Evolutionary conservation across 2,888 invertebrate genomes (phyloP).

Genomic region (Rhagophthalmus giganteus): DNA sequence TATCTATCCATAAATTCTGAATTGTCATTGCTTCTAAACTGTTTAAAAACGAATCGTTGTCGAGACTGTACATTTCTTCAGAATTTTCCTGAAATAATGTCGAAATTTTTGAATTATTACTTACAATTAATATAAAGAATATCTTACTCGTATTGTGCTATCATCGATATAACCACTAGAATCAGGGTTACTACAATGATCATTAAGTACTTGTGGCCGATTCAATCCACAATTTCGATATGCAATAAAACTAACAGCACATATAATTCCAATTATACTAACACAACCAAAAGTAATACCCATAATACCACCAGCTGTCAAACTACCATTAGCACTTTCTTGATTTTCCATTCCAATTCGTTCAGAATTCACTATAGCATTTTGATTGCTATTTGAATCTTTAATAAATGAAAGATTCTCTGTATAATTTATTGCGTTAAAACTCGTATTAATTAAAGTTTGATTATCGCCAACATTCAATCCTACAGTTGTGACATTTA

Average conservation of each 20-base stretch:
- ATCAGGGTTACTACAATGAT: constrained; percentile 82
- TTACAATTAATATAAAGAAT: no score
- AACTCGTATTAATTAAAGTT: constrained; percentile 37
- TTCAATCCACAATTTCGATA: constrained; percentile 75
- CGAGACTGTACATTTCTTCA: constrained; percentile 92
- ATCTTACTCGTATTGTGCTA: constrained; percentile 81
- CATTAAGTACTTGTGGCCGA: constrained; percentile 80
- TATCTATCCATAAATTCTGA: constrained; percentile 92
- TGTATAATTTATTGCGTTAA: constrained; percentile 41
- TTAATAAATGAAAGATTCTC: constrained; percentile 43
- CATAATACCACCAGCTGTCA: constrained; percentile 60
- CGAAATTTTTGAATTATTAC: no score
- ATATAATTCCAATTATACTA: constrained; percentile 65
- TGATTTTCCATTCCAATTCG: constrained; percentile 24
- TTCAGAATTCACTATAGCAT: constrained; percentile 28
- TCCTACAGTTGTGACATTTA: constrained; percentile 42
- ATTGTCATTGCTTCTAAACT: constrained; percentile 93
- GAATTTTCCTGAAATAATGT: constrained; percentile 77
- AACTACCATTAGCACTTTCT: constrained; percentile 37
- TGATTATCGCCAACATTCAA: constrained; percentile 42
- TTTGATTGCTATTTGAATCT: constrained; percentile 29
- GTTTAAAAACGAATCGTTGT: constrained; percentile 92
- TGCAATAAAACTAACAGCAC: constrained; percentile 68
- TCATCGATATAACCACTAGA: constrained; percentile 87
- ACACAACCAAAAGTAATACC: constrained; percentile 71